Evolutionary conservation across 2,113 vertebrate species (phyloP).

Genomic region (Labrus mixtus): DNA sequence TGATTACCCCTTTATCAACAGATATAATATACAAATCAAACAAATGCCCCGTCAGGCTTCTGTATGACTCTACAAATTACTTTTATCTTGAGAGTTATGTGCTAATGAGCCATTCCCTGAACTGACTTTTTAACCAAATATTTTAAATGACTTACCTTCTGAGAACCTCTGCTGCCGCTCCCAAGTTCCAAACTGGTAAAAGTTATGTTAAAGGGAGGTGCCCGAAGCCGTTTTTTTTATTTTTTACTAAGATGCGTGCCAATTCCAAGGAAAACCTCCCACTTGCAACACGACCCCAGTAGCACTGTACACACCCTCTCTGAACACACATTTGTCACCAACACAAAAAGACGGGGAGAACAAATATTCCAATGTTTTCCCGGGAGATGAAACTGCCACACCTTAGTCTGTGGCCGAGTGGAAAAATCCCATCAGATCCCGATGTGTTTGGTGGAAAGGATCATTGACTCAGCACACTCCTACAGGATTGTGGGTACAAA

Average conservation of each 20-base stretch:
- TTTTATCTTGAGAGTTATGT: background rate
- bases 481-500: background rate
- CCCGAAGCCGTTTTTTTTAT: background rate
- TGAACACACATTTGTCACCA: conserved; percentile 3
- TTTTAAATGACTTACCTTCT: conserved; percentile 58
- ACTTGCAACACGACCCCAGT: conserved; percentile 10
- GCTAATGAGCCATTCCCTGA: conserved; percentile 24
- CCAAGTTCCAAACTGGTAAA: conserved; percentile 21
- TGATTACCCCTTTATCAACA: conserved; percentile 40
- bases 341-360: background rate
- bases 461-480: background rate
- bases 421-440: conserved; percentile 12
- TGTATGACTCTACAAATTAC: conserved; percentile 6
- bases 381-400: conserved; percentile 35
- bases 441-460: background rate
- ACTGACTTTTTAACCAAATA: background rate
- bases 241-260: background rate
- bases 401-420: background rate
- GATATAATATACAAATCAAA: conserved; percentile 54
- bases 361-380: conserved; percentile 8
- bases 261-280: conserved; percentile 45
- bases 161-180: conserved; percentile 11
- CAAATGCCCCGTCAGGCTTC: conserved; percentile 48
- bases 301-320: conserved; percentile 29
- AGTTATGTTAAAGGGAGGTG: conserved; percentile 42